Base-by-base conservation (phyloP, 23 tunicate genomes). In the Trididemnum miniatum region DNA sequence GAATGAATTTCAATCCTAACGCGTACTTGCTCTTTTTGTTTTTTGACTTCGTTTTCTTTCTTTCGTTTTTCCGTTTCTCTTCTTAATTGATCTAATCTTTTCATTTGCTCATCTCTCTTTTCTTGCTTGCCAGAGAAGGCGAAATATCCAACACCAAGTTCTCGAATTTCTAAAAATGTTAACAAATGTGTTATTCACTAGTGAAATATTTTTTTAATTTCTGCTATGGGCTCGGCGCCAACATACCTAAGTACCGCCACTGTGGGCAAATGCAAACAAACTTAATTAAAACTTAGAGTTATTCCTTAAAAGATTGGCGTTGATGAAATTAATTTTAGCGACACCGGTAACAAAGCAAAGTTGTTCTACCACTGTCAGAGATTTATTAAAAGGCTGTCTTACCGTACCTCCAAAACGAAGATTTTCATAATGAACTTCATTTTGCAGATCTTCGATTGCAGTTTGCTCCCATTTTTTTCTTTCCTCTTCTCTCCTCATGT, bases 81-180 rank as follows among this genome's bases (percentile, higher is more conserved):
- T 66, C 99, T 78, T 71, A 83, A 69, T 57, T 83, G 67, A 0
- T 64, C 44, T 69, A 95, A 57, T 39, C 89, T 72, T 72, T 83
- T 83, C 83, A 95, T 87, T 65, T 95, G 94, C 35, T 79, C 83
- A 23, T 86, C 83, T 59, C 99, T 78, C 36, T 86, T 65, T 35
- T 79, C 89, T 50, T 67, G 65, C 57, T 90, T 85, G 33, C 88
- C 75, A 15, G 99, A 95, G 49, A 95, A 95, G 28, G 88, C 77
- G 80, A 77, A 95, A 59, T 95, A 95, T 33, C 99, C 99, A 28
- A 95, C 99, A 33, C 99, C 99, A 0, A 95, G 87, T 54, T 95
- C 99, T 5, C 99, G 89, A 38, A 78, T 69, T 77, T 95, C 99
- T 83, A 62, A 20, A 52, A 67, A 31, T 62, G 4, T 62, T 26